Conservation (phyloP, 2,113 vertebrate genomes). For the Hippocampus abdominalis region DNA sequence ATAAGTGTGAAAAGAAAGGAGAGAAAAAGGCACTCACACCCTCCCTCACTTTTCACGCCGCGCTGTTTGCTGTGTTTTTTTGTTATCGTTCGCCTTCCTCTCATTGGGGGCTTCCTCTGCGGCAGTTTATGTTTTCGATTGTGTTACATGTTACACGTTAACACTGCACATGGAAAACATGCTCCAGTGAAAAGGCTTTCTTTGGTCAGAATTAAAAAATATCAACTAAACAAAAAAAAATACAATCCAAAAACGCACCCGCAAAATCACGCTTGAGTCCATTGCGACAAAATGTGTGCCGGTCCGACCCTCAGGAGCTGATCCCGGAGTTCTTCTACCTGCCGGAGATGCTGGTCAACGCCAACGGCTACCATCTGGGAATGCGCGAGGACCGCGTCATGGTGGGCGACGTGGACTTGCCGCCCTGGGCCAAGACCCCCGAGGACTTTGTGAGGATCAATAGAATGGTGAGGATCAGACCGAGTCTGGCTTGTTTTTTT, state of each 20-base stretch:
- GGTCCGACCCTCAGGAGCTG: slow-evolving; percentile 76
- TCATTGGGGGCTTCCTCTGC: slow-evolving; percentile 15
- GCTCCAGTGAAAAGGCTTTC: no score
- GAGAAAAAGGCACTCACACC: background rate
- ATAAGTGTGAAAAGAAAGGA: slow-evolving; percentile 47
- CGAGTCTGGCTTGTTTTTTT: no score
- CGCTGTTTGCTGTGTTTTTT: slow-evolving; percentile 59
- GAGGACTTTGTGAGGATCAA: slow-evolving; percentile 97
- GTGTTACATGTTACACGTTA: no score
- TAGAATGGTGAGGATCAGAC: slow-evolving; percentile 83
- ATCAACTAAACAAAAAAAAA: no score
- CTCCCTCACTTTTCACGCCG: slow-evolving; percentile 43
- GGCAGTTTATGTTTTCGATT: no score
- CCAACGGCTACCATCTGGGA: slow-evolving; percentile 87
- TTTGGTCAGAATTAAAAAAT: no score
- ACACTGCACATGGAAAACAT: no score
- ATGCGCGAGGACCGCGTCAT: slow-evolving; percentile 82
- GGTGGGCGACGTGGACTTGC: slow-evolving; percentile 90
- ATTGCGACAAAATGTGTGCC: no score
- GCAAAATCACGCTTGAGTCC: no score
- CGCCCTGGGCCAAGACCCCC: slow-evolving; percentile 92
- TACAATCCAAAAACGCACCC: no score
- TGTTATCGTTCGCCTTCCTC: slow-evolving; percentile 55
- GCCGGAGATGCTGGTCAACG: slow-evolving; percentile 98
- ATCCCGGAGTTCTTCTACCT: slow-evolving; percentile 98